A percentile compares a stretch with the other conserved stretches of the same genome.
phyloP scores from a whole-genome alignment of 2,888 invertebrate species.

The Oxyteleia sp. region DNA sequence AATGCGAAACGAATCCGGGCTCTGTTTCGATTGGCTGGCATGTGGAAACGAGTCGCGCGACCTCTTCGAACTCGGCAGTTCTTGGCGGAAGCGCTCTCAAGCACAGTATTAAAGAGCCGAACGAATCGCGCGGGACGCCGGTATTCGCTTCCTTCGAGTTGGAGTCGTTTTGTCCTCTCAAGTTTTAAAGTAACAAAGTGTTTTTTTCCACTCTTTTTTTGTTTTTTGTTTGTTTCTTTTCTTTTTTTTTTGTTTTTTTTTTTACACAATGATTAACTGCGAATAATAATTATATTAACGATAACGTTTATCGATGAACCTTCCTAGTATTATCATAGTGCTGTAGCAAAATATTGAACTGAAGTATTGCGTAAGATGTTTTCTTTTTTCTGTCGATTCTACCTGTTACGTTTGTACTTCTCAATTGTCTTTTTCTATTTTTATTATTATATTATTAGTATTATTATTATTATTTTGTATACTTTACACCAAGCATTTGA shows the following conservation, averaged over 20 bases:
- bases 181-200: slow-evolving; percentile 22
- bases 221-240: slow-evolving; percentile 44
- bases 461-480: slow-evolving; percentile 74
- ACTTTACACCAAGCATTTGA: slow-evolving; percentile 68
- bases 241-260: slow-evolving; percentile 56
- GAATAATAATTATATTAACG: slow-evolving; percentile 51
- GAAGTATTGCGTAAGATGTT: slow-evolving; percentile 77
- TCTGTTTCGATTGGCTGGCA: slow-evolving; percentile 28
- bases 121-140: slow-evolving; percentile 67
- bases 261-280: slow-evolving; percentile 31
- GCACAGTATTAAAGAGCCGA: slow-evolving; percentile 73
- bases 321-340: slow-evolving; percentile 75
- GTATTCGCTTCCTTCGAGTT: slow-evolving; percentile 66
- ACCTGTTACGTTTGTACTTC: slow-evolving; percentile 75
- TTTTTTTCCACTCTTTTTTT: too few species aligned
- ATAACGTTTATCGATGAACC: slow-evolving; percentile 61
- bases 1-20: slow-evolving; percentile 4
- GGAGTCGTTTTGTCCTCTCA: slow-evolving; percentile 65
- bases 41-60: slow-evolving; percentile 39
- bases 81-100: slow-evolving; percentile 72
- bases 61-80: slow-evolving; percentile 39
- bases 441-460: slow-evolving; percentile 73
- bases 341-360: slow-evolving; percentile 76
- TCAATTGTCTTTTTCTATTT: slow-evolving; percentile 75
- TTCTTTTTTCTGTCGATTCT: slow-evolving; percentile 76